These are phyloP conservation scores for Nanorana parkeri DNA, from an alignment of 2,113 vertebrate genomes.

Conservation along the genomic window DNA sequence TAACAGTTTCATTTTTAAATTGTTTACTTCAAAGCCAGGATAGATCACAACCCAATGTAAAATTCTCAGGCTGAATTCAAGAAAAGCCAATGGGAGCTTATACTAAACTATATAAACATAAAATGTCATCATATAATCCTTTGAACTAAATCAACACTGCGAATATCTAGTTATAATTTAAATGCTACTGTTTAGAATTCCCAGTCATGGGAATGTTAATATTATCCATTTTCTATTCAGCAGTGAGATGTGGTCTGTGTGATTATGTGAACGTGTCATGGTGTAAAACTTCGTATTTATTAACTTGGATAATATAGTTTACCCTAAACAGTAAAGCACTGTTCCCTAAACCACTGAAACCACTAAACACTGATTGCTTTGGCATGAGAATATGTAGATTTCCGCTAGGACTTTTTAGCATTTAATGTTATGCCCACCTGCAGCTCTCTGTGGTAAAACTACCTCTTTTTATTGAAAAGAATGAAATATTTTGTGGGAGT, in stretches of 20 bases:
- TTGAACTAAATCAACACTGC: background rate
- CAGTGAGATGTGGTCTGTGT: background rate
- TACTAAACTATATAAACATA: too few relatives aligned
- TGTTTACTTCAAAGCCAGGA: too few relatives aligned
- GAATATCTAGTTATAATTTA: too few relatives aligned
- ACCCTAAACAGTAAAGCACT: constrained; percentile 26
- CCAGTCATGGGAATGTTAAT: too few relatives aligned
- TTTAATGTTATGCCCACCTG: constrained; percentile 38
- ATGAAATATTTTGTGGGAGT: constrained; percentile 26
- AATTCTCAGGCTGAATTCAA: too few relatives aligned
- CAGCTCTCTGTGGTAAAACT: constrained; percentile 27
- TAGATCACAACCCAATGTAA: too few relatives aligned
- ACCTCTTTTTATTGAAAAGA: constrained; percentile 39
- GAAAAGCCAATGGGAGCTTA: too few relatives aligned
- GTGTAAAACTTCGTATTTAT: background rate
- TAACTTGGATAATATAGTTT: background rate
- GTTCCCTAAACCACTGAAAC: constrained; percentile 44
- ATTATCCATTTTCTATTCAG: too few relatives aligned
- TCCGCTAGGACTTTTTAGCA: constrained; percentile 39
- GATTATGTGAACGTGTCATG: background rate
- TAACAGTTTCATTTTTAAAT: too few relatives aligned
- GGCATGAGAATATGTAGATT: constrained; percentile 31
- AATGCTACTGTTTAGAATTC: too few relatives aligned
- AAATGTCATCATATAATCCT: background rate
- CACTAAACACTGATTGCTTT: constrained; percentile 41